Evolutionary conservation across 2,113 vertebrate genomes (phyloP).

Genomic region (Serinus canaria): DNA sequence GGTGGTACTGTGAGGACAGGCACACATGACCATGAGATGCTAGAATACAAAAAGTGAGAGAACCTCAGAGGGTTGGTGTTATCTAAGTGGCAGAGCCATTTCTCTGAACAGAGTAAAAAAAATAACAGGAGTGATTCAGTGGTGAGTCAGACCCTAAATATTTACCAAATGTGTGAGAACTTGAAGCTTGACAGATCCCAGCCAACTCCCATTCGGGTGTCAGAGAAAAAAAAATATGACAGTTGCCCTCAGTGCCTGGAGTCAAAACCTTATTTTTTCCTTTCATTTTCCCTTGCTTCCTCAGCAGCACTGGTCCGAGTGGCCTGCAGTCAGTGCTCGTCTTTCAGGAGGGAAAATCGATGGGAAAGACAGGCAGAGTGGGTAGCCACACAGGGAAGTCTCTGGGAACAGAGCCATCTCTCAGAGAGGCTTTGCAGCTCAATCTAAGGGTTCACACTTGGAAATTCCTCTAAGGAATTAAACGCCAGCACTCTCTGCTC

Average conservation of each 20-base stretch:
- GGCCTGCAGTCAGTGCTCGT: not conserved
- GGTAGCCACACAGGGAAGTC: not conserved
- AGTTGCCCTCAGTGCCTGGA: not conserved
- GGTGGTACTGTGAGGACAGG: not conserved
- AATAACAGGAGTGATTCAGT: not conserved
- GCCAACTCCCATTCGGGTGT: not conserved
- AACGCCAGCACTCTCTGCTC: rapidly evolving
- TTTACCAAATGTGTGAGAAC: conserved; percentile 28
- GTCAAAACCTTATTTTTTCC: not conserved
- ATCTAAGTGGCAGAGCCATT: not conserved
- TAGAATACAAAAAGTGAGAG: not conserved
- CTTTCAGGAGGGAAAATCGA: not conserved
- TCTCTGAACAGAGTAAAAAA: not conserved
- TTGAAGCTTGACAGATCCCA: conserved; percentile 6
- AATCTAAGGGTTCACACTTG: not conserved
- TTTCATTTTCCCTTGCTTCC: not conserved
- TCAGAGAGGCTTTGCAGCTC: not conserved
- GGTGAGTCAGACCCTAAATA: conserved; percentile 37
- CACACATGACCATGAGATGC: not conserved
- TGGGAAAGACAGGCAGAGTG: not conserved
- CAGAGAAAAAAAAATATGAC: not conserved
- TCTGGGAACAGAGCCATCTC: not conserved
- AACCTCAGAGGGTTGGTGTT: not conserved
- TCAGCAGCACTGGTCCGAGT: rapidly evolving
- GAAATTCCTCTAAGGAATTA: not conserved